Percentiles rank a stretch among this genome's conserved stretches.
Conservation (phyloP, 1,140 invertebrate species). For the Cyclargus thomasi region DNA sequence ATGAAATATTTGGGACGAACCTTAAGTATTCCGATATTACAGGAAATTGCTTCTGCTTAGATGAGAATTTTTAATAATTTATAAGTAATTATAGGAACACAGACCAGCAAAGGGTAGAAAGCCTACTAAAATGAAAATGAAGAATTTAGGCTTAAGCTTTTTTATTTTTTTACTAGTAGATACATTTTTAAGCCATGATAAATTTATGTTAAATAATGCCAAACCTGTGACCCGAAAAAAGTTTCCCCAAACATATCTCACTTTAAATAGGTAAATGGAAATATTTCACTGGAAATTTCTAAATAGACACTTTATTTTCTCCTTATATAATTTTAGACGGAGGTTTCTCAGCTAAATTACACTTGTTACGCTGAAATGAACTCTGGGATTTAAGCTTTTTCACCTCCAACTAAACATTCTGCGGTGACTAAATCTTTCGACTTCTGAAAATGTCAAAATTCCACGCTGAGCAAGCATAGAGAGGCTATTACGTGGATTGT, state of each 20-base stretch:
- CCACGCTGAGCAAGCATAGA: neutral
- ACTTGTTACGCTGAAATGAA: neutral
- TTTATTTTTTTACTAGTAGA: too few relatives aligned
- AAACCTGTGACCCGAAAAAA: too few relatives aligned
- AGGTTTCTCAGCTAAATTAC: neutral
- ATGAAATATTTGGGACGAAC: neutral
- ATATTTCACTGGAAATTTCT: neutral
- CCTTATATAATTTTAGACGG: neutral
- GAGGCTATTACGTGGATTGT: neutral
- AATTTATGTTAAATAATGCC: too few relatives aligned
- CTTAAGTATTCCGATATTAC: slow-evolving; percentile 1
- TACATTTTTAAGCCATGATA: too few relatives aligned
- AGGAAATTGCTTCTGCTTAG: neutral
- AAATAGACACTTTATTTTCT: neutral
- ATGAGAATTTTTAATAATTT: neutral
- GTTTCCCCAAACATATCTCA: too few relatives aligned
- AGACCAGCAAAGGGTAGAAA: neutral
- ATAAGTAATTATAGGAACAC: neutral
- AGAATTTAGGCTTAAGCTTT: too few relatives aligned
- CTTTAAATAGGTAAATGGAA: neutral
- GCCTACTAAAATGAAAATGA: neutral
- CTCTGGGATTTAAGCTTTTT: neutral
- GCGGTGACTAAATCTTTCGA: neutral
- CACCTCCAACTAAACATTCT: neutral
- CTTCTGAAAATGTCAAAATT: neutral